These are phyloP conservation scores for Hippocampus comes DNA, from an alignment of 2,113 vertebrate genomes.

Conservation along the genomic window DNA sequence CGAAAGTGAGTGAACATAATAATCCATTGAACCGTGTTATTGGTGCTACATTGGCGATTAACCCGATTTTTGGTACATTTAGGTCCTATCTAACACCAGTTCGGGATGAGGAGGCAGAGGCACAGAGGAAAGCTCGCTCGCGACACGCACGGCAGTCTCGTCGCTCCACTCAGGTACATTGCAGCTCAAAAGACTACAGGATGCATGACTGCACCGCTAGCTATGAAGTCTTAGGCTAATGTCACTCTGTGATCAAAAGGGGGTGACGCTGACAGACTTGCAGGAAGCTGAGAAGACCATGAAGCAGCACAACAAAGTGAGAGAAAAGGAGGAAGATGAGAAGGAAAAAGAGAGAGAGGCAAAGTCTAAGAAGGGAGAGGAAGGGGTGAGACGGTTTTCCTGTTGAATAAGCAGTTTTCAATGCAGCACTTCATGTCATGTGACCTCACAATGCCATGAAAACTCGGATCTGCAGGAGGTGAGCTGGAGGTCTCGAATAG, in stretches of 20 bases:
- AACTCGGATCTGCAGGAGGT: slow-evolving; percentile 71
- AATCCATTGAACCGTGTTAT: background rate
- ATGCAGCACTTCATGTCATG: slow-evolving; percentile 20
- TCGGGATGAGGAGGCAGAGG: slow-evolving; percentile 78
- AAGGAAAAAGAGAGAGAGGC: slow-evolving; percentile 70
- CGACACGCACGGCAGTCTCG: slow-evolving; percentile 76
- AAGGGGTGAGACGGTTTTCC: slow-evolving; percentile 63
- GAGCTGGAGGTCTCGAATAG: slow-evolving; percentile 80
- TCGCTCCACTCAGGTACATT: slow-evolving; percentile 74
- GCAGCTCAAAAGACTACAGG: background rate
- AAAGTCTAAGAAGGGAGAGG: slow-evolving; percentile 69
- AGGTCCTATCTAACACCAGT: slow-evolving; percentile 80
- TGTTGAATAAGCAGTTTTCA: background rate
- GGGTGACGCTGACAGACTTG: slow-evolving; percentile 80
- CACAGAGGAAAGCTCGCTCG: slow-evolving; percentile 78
- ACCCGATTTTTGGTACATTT: background rate
- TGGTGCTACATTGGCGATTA: background rate
- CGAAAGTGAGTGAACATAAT: slow-evolving; percentile 67
- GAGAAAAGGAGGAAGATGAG: slow-evolving; percentile 63
- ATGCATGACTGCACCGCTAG: background rate
- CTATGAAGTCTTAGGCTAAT: background rate
- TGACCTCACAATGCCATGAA: slow-evolving; percentile 9
- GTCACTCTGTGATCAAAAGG: slow-evolving; percentile 53
- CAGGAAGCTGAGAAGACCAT: slow-evolving; percentile 79
- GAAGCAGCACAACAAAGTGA: slow-evolving; percentile 65